These are phyloP conservation scores for Catharus ustulatus DNA, from an alignment of 2,797 vertebrate genomes.

Conservation along the genomic window DNA sequence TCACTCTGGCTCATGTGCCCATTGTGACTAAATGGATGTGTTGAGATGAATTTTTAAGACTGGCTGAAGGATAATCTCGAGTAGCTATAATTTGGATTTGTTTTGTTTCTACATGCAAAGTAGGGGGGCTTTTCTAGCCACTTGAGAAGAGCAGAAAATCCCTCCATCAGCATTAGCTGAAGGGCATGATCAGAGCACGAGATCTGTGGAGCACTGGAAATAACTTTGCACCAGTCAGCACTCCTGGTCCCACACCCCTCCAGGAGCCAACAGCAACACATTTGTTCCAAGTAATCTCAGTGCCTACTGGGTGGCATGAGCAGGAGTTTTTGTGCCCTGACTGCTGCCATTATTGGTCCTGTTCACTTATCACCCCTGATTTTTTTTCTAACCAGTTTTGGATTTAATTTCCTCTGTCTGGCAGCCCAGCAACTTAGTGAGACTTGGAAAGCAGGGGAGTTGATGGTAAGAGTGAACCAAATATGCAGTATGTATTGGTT, in stretches of 20 bases:
- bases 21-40: background rate
- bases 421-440: background rate
- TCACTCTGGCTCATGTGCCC: background rate
- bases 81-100: background rate
- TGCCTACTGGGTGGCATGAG: background rate
- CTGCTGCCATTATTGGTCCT: background rate
- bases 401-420: background rate
- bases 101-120: background rate
- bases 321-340: background rate
- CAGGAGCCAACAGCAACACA: background rate
- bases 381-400: background rate
- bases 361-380: background rate
- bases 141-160: conserved; percentile 6
- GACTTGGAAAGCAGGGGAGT: background rate
- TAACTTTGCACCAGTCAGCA: conserved; percentile 37
- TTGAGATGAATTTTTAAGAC: background rate
- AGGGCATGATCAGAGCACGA: background rate
- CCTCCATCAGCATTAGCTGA: background rate
- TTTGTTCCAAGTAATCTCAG: background rate
- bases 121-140: background rate
- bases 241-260: background rate
- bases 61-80: background rate
- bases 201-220: conserved; percentile 26
- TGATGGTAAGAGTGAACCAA: background rate
- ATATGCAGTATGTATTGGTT: background rate